Conservation (phyloP, 2,113 vertebrate species). For the Leptosomus discolor region DNA sequence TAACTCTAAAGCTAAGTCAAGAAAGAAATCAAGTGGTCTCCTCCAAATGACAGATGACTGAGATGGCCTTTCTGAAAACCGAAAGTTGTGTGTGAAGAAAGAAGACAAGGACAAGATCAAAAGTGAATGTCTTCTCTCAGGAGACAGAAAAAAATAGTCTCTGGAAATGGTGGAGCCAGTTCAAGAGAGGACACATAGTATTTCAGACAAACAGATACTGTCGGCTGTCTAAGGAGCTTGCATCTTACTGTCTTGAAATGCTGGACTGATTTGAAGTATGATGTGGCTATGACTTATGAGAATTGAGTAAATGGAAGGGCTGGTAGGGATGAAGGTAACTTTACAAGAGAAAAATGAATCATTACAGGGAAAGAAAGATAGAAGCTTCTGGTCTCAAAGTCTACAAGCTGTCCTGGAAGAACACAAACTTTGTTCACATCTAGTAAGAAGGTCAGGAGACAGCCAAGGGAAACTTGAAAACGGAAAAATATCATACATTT, state of each 20-base stretch:
- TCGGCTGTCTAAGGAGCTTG: not conserved
- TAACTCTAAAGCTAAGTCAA: not conserved
- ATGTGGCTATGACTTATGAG: not conserved
- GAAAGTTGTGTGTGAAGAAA: not conserved
- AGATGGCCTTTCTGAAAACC: not conserved
- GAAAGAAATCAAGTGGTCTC: not conserved
- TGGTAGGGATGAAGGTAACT: not conserved
- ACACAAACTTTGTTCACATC: not conserved
- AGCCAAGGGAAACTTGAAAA: not conserved
- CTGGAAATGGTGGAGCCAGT: not conserved
- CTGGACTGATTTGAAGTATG: not conserved
- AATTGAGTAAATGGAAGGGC: not conserved
- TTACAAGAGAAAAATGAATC: not conserved
- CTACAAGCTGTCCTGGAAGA: not conserved
- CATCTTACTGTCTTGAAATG: not conserved
- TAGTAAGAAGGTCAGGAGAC: not conserved
- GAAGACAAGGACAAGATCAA: not conserved
- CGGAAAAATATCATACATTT: rapidly evolving
- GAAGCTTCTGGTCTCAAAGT: not conserved
- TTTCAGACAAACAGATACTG: not conserved
- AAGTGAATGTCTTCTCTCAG: not conserved
- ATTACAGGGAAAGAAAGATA: not conserved
- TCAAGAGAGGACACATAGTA: not conserved
- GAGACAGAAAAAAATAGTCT: not conserved
- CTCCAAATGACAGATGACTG: not conserved